Percentiles rank a stretch among this genome's conserved stretches.
Conservation (phyloP, 2,113 vertebrate species). For the Stigmatopora nigra region DNA sequence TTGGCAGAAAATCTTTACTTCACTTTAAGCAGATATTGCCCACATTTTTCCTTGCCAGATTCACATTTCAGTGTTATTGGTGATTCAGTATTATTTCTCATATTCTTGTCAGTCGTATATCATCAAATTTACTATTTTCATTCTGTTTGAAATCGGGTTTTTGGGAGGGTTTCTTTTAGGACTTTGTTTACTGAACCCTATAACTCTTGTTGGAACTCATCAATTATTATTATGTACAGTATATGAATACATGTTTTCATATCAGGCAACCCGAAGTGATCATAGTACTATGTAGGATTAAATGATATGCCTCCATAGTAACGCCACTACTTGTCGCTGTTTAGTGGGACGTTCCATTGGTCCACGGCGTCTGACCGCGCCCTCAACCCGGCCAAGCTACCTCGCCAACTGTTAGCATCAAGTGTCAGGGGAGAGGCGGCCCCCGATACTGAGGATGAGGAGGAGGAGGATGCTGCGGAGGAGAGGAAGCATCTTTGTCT, state of each 20-base stretch:
- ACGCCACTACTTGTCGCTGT: conserved; percentile 35
- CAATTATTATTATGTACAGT: too few species aligned
- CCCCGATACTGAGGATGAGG: conserved; percentile 24
- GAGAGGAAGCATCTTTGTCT: conserved; percentile 63
- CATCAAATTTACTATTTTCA: too few species aligned
- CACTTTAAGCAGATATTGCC: background rate
- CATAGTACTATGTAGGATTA: background rate
- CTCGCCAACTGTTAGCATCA: conserved; percentile 62
- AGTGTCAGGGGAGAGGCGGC: conserved; percentile 55
- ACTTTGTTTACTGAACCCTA: too few species aligned
- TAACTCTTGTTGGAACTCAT: too few species aligned
- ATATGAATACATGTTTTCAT: background rate
- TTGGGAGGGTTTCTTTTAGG: too few species aligned
- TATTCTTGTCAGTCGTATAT: too few species aligned
- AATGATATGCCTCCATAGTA: conserved; percentile 38
- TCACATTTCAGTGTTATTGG: background rate
- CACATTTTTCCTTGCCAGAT: background rate
- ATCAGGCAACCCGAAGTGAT: background rate
- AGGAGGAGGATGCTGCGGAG: conserved; percentile 49
- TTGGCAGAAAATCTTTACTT: background rate
- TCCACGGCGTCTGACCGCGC: conserved; percentile 65
- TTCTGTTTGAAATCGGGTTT: too few species aligned
- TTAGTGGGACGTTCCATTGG: conserved; percentile 52
- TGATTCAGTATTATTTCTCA: background rate
- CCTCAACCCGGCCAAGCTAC: conserved; percentile 60